Base-by-base conservation (phyloP, 2,888 invertebrate genomes). In the Caenorhabditis angaria region DNA sequence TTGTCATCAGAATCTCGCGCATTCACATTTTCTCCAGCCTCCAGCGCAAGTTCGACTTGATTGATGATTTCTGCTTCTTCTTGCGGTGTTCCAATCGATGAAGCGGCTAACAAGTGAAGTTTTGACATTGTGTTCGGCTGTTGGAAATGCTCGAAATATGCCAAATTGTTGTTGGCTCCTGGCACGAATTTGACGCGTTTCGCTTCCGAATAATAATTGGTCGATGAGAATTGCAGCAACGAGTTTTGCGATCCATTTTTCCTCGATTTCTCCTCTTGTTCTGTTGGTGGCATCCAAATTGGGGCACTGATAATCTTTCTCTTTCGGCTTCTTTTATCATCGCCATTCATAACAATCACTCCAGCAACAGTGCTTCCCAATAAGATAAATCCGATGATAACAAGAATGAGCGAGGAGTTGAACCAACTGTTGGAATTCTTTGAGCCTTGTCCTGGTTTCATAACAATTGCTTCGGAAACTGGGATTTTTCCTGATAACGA, bases 271-370 rank as follows among this genome's bases (percentile, higher is more conserved):
- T 28, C 57, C 14, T 62, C 62, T 12, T 61, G 20, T 5, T 65
- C 70, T 20, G 61, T 74, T 1, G 80, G 77, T 24, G 80, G 80
- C 1, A 61, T 61, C 77, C 78, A 80, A 3, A 61, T 57, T 18
- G 64, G 65, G 1, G 80, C 80, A 12, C 56, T 48, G n/a, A 77
- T 65, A 28, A 72, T 68, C 27, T 65, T 53, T 10, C 75, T 64
- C 55, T 77, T 75, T 28, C 76, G 22, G 20, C 35, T 70, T 20
- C 77, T 58, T 12, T 63, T 64, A 28, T 69, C 66, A 1, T 55
- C 29, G 12, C 54, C 27, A 2, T 57, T 61, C 24, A 63, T 4
- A 2, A 53, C 54, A 20, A 59, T 51, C 22, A 61, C 56, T 10
- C 63, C 74, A 6, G 65, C 58, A 1, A 60, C 6, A 1, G 24